Evolutionary conservation across 2,797 vertebrate species (phyloP).

Genomic region (Myiotriccus ornatus): DNA sequence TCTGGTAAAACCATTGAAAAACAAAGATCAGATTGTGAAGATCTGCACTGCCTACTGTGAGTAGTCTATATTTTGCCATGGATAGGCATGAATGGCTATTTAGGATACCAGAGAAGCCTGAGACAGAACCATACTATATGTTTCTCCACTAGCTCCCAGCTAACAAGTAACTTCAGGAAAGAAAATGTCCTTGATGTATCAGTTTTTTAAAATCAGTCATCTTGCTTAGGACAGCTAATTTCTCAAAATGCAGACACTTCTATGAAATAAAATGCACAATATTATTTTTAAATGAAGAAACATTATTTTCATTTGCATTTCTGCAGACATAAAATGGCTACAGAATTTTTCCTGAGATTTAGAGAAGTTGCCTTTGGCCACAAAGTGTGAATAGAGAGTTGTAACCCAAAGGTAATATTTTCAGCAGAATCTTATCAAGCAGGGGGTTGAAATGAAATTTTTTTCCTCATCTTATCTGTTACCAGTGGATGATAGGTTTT

Average conservation of each 20-base stretch:
- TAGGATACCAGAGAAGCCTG: neutral
- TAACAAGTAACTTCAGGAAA: neutral
- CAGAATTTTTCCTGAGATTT: neutral
- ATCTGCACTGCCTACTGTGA: neutral
- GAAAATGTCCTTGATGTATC: neutral
- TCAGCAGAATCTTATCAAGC: neutral
- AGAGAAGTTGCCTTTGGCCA: neutral
- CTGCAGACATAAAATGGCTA: neutral
- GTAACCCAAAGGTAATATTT: neutral
- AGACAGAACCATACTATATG: neutral
- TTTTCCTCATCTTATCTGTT: neutral
- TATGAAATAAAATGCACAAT: neutral
- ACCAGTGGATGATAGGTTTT: neutral
- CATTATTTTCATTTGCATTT: neutral
- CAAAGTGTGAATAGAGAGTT: neutral
- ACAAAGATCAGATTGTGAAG: neutral
- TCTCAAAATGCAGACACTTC: neutral
- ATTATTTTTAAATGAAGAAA: neutral
- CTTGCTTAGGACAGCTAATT: neutral
- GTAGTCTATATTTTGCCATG: neutral
- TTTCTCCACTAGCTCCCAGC: neutral
- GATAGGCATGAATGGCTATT: neutral
- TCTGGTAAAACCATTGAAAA: constrained; percentile 10
- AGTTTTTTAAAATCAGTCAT: neutral
- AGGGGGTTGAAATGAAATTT: neutral